Base-by-base conservation (phyloP, 1,140 invertebrate species). In the Cherax destructor region DNA sequence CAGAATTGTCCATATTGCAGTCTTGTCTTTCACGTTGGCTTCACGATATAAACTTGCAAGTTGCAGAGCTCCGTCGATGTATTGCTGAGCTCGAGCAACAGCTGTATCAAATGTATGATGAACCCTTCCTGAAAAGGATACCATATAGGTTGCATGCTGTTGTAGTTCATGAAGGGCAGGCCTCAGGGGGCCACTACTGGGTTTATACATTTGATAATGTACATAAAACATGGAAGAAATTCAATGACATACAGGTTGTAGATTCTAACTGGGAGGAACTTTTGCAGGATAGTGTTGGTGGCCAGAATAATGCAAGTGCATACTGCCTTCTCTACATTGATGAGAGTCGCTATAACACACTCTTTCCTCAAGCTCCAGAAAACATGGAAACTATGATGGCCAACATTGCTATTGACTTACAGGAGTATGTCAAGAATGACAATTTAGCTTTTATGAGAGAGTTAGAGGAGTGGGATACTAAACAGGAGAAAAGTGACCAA, bases 121-220 rank as follows among this genome's bases (percentile, higher is more conserved):
- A 95, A 83, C 94, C 94, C 2, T 92, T 90, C n/a, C 94, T 95
- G 92, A 93, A 94, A 83, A 94, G 94, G 93, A 94, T 95, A 74
- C 93, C 92, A 11, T 95, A 95, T 93, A 94, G 94, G 88, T 93
- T 95, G 10, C 95, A 95, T 94, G 95, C 95, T 77, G 95, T 95
- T 77, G 93, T 95, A 86, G 95, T 95, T 24, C 95, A 95, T 92
- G 95, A 95, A 92, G 95, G 95, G n/a, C 95, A 95, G 79, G 95
- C 95, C 24, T 95, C 94, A n/a, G 95, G 95, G 1, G 95, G 95
- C 52, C 95, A 95, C 93, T 95, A 95, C 93, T 95, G 95, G 95
- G 95, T 95, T 0, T 95, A 95, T 93, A 94, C 95, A 47, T 95
- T 94, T 89, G 94, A 95, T 92, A 93, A 93, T 41, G 87, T 76